A percentile compares a stretch with the other conserved stretches of the same genome.
Conservation (phyloP, 2,113 vertebrate species). For the Zosterops borbonicus region DNA sequence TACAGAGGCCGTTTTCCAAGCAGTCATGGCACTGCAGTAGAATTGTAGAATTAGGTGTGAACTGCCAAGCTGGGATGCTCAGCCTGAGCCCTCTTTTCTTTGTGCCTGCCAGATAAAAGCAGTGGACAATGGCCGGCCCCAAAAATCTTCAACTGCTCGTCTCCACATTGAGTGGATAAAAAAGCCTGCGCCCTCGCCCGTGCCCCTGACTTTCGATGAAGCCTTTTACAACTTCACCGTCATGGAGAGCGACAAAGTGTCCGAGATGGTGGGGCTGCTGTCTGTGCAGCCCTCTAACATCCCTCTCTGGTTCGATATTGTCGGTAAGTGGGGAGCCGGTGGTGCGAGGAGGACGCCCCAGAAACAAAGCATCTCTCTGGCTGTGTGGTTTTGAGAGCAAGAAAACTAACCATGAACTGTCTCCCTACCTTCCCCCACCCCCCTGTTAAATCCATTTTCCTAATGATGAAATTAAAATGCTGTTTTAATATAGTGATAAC, state of each 20-base stretch:
- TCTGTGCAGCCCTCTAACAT: slow-evolving; percentile 85
- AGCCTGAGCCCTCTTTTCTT: slow-evolving; percentile 32
- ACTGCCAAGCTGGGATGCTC: background rate
- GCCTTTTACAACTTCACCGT: slow-evolving; percentile 94
- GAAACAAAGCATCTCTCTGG: background rate
- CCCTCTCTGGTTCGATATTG: slow-evolving; percentile 93
- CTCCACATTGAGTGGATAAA: slow-evolving; percentile 97
- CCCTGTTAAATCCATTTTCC: slow-evolving; percentile 4
- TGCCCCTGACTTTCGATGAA: slow-evolving; percentile 86
- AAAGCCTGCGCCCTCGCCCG: slow-evolving; percentile 73
- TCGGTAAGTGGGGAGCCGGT: slow-evolving; percentile 80
- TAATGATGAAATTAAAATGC: slow-evolving; percentile 62
- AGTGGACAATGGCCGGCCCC: slow-evolving; percentile 93
- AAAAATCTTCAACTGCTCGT: slow-evolving; percentile 90
- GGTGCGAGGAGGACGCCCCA: background rate
- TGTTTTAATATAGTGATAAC: slow-evolving; percentile 39
- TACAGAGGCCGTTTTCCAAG: background rate
- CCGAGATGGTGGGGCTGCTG: slow-evolving; percentile 93
- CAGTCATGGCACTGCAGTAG: rapidly evolving
- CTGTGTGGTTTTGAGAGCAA: slow-evolving; percentile 19
- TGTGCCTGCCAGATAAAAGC: slow-evolving; percentile 86
- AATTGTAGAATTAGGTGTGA: background rate
- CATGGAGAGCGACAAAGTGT: slow-evolving; percentile 93
- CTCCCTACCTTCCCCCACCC: background rate
- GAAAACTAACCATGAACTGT: background rate